phyloP scores from a whole-genome alignment of 2,797 vertebrate genomes.

The Serranus cabrilla region DNA sequence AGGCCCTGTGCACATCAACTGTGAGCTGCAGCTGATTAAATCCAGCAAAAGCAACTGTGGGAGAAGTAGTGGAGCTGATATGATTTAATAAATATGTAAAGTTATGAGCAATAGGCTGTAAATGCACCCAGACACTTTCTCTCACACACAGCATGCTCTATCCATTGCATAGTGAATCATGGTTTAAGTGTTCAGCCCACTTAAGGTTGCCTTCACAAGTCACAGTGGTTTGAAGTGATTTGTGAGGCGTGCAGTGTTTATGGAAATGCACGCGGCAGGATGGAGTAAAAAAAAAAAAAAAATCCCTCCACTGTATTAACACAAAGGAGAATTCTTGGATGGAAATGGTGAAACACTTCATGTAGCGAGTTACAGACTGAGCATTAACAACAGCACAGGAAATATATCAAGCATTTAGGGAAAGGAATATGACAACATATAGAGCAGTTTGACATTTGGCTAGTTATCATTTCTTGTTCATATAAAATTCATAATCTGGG shows the following conservation, averaged over 20 bases:
- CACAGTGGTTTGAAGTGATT: slow-evolving; percentile 87
- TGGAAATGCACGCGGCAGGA: slow-evolving; percentile 86
- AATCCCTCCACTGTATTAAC: slow-evolving; percentile 75
- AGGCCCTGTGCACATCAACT: slow-evolving; percentile 32
- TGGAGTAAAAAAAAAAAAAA: slow-evolving; percentile 68
- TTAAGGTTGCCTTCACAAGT: slow-evolving; percentile 86
- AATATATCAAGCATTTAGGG: slow-evolving; percentile 22
- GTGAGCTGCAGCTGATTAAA: slow-evolving; percentile 61
- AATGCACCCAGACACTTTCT: slow-evolving; percentile 67
- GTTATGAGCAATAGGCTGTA: slow-evolving; percentile 68
- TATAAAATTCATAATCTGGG: too few relatives aligned
- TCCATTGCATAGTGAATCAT: slow-evolving; percentile 79
- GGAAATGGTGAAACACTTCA: slow-evolving; percentile 53
- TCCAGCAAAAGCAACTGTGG: slow-evolving; percentile 29
- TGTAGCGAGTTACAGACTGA: slow-evolving; percentile 25
- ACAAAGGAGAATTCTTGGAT: slow-evolving; percentile 62
- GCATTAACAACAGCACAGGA: slow-evolving; percentile 31
- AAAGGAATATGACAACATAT: not conserved
- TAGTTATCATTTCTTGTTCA: not conserved
- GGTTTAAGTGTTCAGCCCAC: slow-evolving; percentile 86
- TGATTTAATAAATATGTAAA: slow-evolving; percentile 85
- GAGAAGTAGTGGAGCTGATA: slow-evolving; percentile 65
- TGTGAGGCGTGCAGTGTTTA: slow-evolving; percentile 86
- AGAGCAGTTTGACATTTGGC: not conserved
- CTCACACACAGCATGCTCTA: slow-evolving; percentile 74